Percentiles rank a stretch among this genome's conserved stretches.
These are phyloP conservation scores for Spilogale gracilis DNA, from an alignment of 2,113 vertebrate genomes.

Conservation along the genomic window DNA sequence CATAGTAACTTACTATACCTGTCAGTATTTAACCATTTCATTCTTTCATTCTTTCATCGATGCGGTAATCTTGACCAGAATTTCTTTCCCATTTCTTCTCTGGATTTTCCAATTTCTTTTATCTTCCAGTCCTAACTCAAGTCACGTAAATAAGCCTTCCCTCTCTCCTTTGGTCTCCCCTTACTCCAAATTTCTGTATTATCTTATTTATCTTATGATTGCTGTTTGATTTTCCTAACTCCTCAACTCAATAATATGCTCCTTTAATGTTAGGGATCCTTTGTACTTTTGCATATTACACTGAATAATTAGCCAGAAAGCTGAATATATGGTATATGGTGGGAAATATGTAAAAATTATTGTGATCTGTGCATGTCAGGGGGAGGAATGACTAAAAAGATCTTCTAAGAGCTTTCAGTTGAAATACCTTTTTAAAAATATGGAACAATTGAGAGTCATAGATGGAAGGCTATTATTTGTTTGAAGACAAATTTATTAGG, in stretches of 20 bases:
- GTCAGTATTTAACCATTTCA: not conserved
- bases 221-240: not conserved
- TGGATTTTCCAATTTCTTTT: slow-evolving; percentile 18
- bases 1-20: not conserved
- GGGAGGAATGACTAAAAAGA: not conserved
- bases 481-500: not conserved
- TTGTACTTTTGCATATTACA: not conserved
- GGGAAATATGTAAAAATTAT: not conserved
- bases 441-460: not conserved
- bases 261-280: not conserved
- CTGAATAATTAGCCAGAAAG: not conserved
- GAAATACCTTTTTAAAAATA: slow-evolving; percentile 7
- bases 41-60: not conserved
- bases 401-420: not conserved
- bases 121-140: not conserved
- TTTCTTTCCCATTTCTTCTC: not conserved
- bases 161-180: not conserved
- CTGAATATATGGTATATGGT: not conserved
- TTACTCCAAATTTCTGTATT: not conserved
- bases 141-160: not conserved
- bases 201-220: not conserved
- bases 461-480: not conserved
- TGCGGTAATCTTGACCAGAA: not conserved
- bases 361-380: not conserved
- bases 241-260: not conserved